Conservation (phyloP, 1,140 invertebrate species). For the Dermatophagoides farinae region DNA sequence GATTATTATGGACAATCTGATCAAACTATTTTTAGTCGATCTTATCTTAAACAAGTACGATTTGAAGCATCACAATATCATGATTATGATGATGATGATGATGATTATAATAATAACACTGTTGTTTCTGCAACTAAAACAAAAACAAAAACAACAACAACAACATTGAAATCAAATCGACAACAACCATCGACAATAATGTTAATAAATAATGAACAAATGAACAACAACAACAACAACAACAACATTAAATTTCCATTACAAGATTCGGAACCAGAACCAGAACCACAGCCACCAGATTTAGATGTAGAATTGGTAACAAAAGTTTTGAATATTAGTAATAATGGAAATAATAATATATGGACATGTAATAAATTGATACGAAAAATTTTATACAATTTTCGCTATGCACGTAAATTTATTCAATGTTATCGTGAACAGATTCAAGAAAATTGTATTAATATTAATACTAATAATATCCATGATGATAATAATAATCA, state of each 20-base stretch:
- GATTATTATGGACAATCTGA: neutral
- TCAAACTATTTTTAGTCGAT: neutral
- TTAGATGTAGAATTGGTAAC: neutral
- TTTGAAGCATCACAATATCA: neutral
- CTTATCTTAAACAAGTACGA: neutral
- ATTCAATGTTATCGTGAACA: neutral
- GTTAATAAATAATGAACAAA: too few species aligned
- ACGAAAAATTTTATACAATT: neutral
- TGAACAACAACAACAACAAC: too few species aligned
- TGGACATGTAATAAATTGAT: neutral
- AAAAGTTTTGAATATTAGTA: neutral
- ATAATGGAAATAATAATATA: neutral
- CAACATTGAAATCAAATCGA: too few species aligned
- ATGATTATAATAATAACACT: too few species aligned
- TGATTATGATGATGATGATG: too few species aligned
- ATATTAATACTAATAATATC: too few species aligned
- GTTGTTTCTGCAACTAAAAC: too few species aligned
- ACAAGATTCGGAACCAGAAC: too few species aligned
- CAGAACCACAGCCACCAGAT: neutral
- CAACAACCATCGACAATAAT: too few species aligned
- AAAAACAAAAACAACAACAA: too few species aligned
- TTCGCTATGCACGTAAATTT: neutral
- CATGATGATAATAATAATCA: too few species aligned
- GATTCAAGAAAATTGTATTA: neutral
- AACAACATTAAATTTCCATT: too few species aligned